These are phyloP conservation scores for Drosophila prolongata DNA, from an alignment of 2,888 invertebrate species.

Conservation along the genomic window DNA sequence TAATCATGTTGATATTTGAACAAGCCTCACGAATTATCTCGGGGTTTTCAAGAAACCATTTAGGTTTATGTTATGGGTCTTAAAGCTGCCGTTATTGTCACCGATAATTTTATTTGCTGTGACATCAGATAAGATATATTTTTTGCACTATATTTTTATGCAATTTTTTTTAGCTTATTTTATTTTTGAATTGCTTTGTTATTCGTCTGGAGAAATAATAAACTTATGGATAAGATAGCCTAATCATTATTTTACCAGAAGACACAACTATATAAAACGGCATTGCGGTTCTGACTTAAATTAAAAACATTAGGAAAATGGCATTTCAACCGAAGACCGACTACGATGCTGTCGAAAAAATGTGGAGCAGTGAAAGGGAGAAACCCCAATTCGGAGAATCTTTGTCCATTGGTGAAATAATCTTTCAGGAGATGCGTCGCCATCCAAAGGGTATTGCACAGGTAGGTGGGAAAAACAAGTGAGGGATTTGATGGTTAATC, in stretches of 20 bases:
- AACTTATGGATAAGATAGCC: too few relatives aligned
- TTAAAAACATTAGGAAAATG: neutral
- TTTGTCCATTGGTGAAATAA: slow-evolving; percentile 59
- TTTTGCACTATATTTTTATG: too few relatives aligned
- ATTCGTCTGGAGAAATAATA: too few relatives aligned
- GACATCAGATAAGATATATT: too few relatives aligned
- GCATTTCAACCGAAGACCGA: neutral
- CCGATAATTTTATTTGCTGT: too few relatives aligned
- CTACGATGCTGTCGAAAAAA: slow-evolving; percentile 44
- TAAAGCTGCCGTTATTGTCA: slow-evolving; percentile 22
- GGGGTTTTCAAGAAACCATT: slow-evolving; percentile 43
- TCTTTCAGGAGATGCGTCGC: slow-evolving; percentile 48
- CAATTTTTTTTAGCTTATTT: too few relatives aligned
- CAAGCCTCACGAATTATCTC: slow-evolving; percentile 51
- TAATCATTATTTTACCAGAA: too few relatives aligned
- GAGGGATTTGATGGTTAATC: too few relatives aligned
- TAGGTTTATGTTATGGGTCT: slow-evolving; percentile 34
- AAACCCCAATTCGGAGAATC: slow-evolving; percentile 43
- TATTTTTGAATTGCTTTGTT: too few relatives aligned
- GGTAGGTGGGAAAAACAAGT: slow-evolving; percentile 5
- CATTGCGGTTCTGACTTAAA: too few relatives aligned
- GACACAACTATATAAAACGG: too few relatives aligned
- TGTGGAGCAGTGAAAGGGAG: slow-evolving; percentile 50
- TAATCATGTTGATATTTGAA: slow-evolving; percentile 67
- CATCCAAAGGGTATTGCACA: slow-evolving; percentile 52